Evolutionary conservation across 2,797 vertebrate species (phyloP).

Genomic region (Ctenopoma multispine): DNA sequence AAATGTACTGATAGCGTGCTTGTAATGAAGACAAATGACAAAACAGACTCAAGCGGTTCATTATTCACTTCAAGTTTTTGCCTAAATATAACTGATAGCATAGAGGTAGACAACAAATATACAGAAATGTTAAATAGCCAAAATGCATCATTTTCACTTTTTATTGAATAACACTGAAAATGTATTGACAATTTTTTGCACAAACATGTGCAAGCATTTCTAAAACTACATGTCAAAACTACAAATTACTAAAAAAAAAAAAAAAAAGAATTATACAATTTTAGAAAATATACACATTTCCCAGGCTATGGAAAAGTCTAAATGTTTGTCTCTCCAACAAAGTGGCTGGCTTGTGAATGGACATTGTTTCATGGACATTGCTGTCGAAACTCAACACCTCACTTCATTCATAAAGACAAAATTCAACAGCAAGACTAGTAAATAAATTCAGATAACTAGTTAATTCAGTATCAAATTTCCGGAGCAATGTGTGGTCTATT

Average conservation of each 20-base stretch:
- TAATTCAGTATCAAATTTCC: conserved; percentile 30
- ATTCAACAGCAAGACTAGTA: conserved; percentile 23
- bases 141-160: conserved; percentile 48
- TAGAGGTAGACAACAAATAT: too few relatives aligned
- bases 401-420: conserved; percentile 22
- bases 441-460: conserved; percentile 28
- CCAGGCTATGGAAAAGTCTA: conserved; percentile 65
- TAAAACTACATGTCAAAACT: conserved; percentile 81
- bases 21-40: too few relatives aligned
- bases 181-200: conserved; percentile 80
- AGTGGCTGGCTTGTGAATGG: conserved; percentile 51
- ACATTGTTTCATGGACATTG: conserved; percentile 41
- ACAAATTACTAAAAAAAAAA: conserved; percentile 75
- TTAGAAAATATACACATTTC: conserved; percentile 86
- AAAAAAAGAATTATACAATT: conserved; percentile 86
- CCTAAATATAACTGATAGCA: neutral
- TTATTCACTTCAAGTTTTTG: neutral
- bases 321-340: conserved; percentile 60
- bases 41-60: neutral
- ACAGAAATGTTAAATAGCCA: too few relatives aligned
- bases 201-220: conserved; percentile 76
- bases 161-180: conserved; percentile 88
- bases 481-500: conserved; percentile 21
- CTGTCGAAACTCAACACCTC: conserved; percentile 46
- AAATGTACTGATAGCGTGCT: neutral